Conservation (phyloP, 2,888 invertebrate species). For the Tineola bisselliella region DNA sequence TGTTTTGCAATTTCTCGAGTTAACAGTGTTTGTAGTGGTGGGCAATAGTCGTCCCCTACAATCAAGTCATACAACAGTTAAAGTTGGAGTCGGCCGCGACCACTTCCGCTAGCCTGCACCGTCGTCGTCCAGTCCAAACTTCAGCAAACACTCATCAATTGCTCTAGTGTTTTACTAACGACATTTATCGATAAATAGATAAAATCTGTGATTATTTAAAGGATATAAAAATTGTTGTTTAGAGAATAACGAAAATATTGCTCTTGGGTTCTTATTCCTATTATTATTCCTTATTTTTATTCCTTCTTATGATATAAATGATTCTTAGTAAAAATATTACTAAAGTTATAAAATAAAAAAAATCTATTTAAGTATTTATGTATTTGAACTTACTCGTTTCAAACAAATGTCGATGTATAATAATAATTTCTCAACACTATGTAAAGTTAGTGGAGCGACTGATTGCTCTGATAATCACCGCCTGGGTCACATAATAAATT, state of each 20-base stretch:
- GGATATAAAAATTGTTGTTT: too few species aligned
- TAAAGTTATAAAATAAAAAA: too few species aligned
- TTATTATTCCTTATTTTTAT: too few species aligned
- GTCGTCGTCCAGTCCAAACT: constrained; percentile 42
- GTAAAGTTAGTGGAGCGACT: constrained; percentile 48
- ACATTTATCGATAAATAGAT: not conserved
- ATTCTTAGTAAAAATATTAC: too few species aligned
- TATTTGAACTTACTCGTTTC: too few species aligned
- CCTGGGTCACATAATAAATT: constrained; percentile 45
- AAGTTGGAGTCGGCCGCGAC: constrained; percentile 52
- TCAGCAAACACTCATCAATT: constrained; percentile 58
- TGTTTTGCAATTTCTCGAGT: not conserved
- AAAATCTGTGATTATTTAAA: not conserved
- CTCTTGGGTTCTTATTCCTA: too few species aligned
- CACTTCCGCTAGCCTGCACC: constrained; percentile 51
- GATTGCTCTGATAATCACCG: constrained; percentile 61
- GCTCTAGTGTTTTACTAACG: constrained; percentile 36
- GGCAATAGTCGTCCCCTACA: constrained; percentile 27
- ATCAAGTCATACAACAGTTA: constrained; percentile 61
- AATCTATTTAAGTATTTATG: too few species aligned
- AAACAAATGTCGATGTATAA: not conserved
- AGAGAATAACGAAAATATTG: too few species aligned
- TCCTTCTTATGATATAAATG: too few species aligned
- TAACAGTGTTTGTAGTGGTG: not conserved
- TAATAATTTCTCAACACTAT: constrained; percentile 15